Evolutionary conservation across 2,113 vertebrate genomes (phyloP), one percentile per base, ranked within the genome.

Genomic region (Hippocampus mohnikei): DNA sequence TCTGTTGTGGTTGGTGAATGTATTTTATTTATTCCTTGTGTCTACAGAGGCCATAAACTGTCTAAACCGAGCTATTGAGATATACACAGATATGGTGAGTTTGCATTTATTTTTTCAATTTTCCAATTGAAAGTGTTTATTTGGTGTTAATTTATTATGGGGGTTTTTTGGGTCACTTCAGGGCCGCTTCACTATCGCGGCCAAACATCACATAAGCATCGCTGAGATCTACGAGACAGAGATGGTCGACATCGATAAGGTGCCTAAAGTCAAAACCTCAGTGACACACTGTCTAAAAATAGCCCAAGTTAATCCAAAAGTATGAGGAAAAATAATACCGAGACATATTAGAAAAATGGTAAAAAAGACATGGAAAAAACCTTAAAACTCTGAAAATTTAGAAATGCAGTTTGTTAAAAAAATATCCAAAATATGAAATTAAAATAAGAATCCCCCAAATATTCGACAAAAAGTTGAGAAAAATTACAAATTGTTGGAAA

Each of bases 51-150:
- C 95, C 73, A 95, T 97, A 77, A 97, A 96, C 91, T 98, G 96
- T 80, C 74, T 98, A 85, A 95, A 94, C 81, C 87, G 94, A 82
- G 94, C 96, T 1, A 96, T 97, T 20, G 96, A 98, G 88, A 98
- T 98, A 73, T 98, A 98, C 84, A 98, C 96, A 0, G 96, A 98
- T 73, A 96, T 97, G 96, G 96, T 97, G 83, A 94, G 20, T 69
- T 69, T 25, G 40, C n/a, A 58, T 69, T 11, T 56, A 5, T 56
- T 69, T 25, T 53, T 25, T 10, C n/a, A n/a, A 23, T 9, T 3
- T 69, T n/a, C 10, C 46, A 15, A n/a, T 64, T 20, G 2, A 12
- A 56, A 27, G 9, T 53, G 9, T 48, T 5, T 27, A 7, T 33
- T n/a, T 2, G 16, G 2, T 7, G 33, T 59, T 12, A 2, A 56